Percentiles rank a stretch among this genome's conserved stretches.
phyloP scores from a whole-genome alignment of 1,140 invertebrate species.

The Drosophila ananassae region DNA sequence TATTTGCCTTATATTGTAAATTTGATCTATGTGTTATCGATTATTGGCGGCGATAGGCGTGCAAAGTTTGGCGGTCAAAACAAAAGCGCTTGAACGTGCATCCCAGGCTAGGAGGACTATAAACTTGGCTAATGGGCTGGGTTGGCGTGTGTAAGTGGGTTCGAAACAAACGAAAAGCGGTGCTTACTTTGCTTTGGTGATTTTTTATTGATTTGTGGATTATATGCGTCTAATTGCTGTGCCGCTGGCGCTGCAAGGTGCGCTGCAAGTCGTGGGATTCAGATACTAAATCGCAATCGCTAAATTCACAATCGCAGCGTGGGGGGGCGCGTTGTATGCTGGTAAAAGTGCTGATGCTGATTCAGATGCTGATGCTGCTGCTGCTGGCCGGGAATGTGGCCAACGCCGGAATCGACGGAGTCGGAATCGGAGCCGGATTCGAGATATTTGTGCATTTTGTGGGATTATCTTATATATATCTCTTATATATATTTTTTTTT shows the following conservation, averaged over 20 bases:
- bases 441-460: slow-evolving; percentile 75
- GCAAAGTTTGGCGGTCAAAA: slow-evolving; percentile 55
- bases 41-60: slow-evolving; percentile 46
- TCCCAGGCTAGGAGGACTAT: slow-evolving; percentile 15
- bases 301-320: slow-evolving; percentile 57
- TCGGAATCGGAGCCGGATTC: slow-evolving; percentile 56
- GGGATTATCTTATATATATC: slow-evolving; percentile 6
- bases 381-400: slow-evolving; percentile 44
- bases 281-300: slow-evolving; percentile 16
- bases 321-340: slow-evolving; percentile 72
- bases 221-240: slow-evolving; percentile 48
- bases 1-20: too few relatives aligned
- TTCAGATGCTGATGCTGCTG: slow-evolving; percentile 45
- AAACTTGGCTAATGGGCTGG: background rate
- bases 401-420: slow-evolving; percentile 28
- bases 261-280: slow-evolving; percentile 26
- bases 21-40: slow-evolving; percentile 45
- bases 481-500: background rate
- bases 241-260: slow-evolving; percentile 45
- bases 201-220: slow-evolving; percentile 54
- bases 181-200: slow-evolving; percentile 58
- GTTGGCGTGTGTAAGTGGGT: slow-evolving; percentile 20
- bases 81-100: slow-evolving; percentile 42
- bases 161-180: slow-evolving; percentile 42
- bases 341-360: slow-evolving; percentile 66